Base-by-base conservation (phyloP, 2,113 vertebrate genomes). In the Clupea harengus region DNA sequence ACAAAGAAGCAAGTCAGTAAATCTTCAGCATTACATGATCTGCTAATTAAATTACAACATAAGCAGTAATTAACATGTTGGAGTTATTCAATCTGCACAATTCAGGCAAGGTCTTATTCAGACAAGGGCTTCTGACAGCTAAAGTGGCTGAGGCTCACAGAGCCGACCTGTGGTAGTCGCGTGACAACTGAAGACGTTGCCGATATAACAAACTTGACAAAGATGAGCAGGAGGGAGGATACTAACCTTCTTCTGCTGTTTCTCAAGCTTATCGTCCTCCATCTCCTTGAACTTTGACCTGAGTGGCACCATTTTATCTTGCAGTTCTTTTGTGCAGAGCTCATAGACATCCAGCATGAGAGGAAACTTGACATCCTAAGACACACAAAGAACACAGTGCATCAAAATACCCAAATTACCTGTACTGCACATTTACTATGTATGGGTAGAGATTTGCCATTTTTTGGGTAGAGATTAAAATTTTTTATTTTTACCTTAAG, bases 341-440 rank as follows among this genome's bases (percentile, higher is more conserved):
- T 99, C 98, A 45, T 96, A 99, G 44, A 99, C 97, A 88, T 99
- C 98, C 95, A 99, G 88, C 97, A 99, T 98, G 60, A 99, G 97
- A n/a, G 98, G 98, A 93, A 99, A 99, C 94, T 99, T 99, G 83
- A 99, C 98, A 92, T 99, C 98, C 98, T 99, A 89, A 39, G 67
- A 60, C 1, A 52, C 83, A 89, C 45, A 28, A 82, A 57, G 18
- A 81, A 84, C 64, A 86, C 15, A 45, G 82, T 45, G 18, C n/a
- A 72, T n/a, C 50, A 52, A 11, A 13, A 82, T 20, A 75, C 10
- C n/a, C 28, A 39, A 8, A 17, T 0, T 5, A 8, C 1, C 45
- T 54, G 2, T 5, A 80, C 10, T 0, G 15, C 39, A 39, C 39
- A 39, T 39, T 39, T 1, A 39, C 39, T 39, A 39, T 39, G 39